Base-by-base conservation (phyloP, 2,113 vertebrate genomes). In the Sphyrna mokarran region DNA sequence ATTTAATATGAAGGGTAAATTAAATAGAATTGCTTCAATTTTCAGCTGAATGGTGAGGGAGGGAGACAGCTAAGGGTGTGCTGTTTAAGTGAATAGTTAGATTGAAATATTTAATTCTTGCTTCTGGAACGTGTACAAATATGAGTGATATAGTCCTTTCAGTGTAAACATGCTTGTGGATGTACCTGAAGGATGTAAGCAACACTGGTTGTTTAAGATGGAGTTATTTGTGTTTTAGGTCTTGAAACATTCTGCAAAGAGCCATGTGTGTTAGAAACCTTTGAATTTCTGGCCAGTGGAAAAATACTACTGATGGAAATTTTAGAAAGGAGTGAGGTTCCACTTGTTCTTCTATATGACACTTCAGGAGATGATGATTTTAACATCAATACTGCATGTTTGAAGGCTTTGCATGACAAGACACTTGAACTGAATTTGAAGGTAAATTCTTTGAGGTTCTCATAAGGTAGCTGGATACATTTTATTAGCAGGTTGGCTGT, bases 291-390 rank as follows among this genome's bases (percentile, higher is more conserved):
- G 96, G 98, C 98, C 22, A 98, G 98, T 48, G 98, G 97, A 48
- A 99, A 98, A 96, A 99, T 99, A 96, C 97, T 99, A 90, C 97
- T 98, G 78, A 98, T 98, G 96, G 99, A 99, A 97, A 98, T 98
- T 83, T 96, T 99, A 66, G 98, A 98, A 95, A 98, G 97, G 87
- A 97, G 97, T 40, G 98, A 98, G 37, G 89, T 96, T 68, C 98
- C 98, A 26, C 96, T 98, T 90, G 97, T 98, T 87, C 97, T 99
- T 96, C 97, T 99, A 14, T 99, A 99, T 13, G 98, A 99, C 95
- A 99, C 99, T 7, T 99, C 99, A 0, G 98, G 98, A 96, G 98
- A 99, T 69, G 98, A 98, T 0, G 99, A 99, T 83, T 85, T 99
- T 96, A 99, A 99, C 96, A 98, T 99, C 78, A 99, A 98, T 96